These are phyloP conservation scores for Chionodraco myersi DNA, from an alignment of 2,113 vertebrate genomes.

Conservation along the genomic window DNA sequence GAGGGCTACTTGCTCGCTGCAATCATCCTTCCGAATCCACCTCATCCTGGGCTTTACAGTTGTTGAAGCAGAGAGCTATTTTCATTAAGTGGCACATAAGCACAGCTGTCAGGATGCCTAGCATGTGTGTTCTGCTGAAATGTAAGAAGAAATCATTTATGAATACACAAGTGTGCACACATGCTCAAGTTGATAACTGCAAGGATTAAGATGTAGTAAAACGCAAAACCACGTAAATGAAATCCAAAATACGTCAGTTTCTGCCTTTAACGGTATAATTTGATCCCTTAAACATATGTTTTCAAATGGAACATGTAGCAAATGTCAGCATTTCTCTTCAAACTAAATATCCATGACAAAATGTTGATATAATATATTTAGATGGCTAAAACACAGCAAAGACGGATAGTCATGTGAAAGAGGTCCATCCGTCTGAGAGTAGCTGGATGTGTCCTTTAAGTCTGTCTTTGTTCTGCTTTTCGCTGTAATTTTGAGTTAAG, in stretches of 20 bases:
- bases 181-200: too few species aligned
- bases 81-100: slow-evolving; percentile 48
- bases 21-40: slow-evolving; percentile 46
- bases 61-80: slow-evolving; percentile 36
- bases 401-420: background rate
- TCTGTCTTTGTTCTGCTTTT: too few species aligned
- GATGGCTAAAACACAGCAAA: background rate
- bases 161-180: background rate
- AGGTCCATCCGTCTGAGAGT: background rate
- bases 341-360: background rate
- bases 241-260: background rate
- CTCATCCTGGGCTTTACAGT: slow-evolving; percentile 40
- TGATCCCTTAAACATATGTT: background rate
- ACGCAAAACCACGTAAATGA: background rate
- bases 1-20: slow-evolving; percentile 50
- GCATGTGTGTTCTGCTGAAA: slow-evolving; percentile 2
- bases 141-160: background rate
- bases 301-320: too few species aligned
- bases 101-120: slow-evolving; percentile 17
- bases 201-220: background rate
- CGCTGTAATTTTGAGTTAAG: too few species aligned
- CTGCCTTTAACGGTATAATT: background rate
- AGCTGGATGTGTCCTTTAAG: too few species aligned
- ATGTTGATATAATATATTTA: background rate
- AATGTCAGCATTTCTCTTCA: too few species aligned